phyloP scores from a whole-genome alignment of 2,888 invertebrate species.

The Ichneumoninae sp. region DNA sequence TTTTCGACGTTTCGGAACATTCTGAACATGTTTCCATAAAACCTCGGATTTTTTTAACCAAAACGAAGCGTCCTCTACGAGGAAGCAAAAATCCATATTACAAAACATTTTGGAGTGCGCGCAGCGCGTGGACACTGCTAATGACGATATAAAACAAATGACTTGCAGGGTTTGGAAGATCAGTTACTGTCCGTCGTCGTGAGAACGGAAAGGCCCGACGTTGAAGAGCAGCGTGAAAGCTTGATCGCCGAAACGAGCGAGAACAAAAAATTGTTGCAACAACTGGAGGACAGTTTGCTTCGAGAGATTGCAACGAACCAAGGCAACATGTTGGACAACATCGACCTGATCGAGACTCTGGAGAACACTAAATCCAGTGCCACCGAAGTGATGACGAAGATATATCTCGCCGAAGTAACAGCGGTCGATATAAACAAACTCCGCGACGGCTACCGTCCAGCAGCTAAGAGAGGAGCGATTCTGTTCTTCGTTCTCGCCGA shows the following conservation, averaged over 20 bases:
- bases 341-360: constrained; percentile 92
- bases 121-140: too few relatives aligned
- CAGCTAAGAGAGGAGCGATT: constrained; percentile 94
- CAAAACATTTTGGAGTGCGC: too few relatives aligned
- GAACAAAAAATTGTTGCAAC: constrained; percentile 93
- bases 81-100: too few relatives aligned
- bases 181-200: constrained; percentile 96
- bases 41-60: too few relatives aligned
- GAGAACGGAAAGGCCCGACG: constrained; percentile 92
- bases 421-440: constrained; percentile 92
- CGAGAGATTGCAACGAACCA: constrained; percentile 93
- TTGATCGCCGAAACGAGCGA: constrained; percentile 94
- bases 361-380: constrained; percentile 96
- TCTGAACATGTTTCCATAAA: too few relatives aligned
- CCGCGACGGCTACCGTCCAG: constrained; percentile 93
- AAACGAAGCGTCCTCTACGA: too few relatives aligned
- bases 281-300: constrained; percentile 93
- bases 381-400: constrained; percentile 90
- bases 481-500: constrained; percentile 96
- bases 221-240: constrained; percentile 94
- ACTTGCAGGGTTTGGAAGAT: constrained; percentile 92
- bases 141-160: neutral
- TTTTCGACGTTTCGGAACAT: too few relatives aligned
- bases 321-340: constrained; percentile 97
- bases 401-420: constrained; percentile 91